These are phyloP conservation scores for Antheraea mylitta DNA, from an alignment of 1,140 invertebrate species.

Conservation along the genomic window DNA sequence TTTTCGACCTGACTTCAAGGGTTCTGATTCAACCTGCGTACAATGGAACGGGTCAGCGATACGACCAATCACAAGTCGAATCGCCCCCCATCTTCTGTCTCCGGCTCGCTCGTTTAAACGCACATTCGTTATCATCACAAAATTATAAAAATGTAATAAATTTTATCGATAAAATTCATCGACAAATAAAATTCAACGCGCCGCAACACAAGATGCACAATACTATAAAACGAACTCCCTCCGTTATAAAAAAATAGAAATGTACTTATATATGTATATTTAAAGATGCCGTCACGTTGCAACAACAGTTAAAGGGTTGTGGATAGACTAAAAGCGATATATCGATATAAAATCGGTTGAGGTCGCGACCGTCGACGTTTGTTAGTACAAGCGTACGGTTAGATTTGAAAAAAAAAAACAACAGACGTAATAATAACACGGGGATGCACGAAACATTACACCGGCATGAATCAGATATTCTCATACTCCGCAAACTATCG, in stretches of 20 bases:
- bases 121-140: neutral
- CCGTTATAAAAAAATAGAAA: slow-evolving; percentile 34
- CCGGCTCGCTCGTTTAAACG: slow-evolving; percentile 50
- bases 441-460: slow-evolving; percentile 63
- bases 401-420: slow-evolving; percentile 42
- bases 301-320: slow-evolving; percentile 68
- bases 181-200: slow-evolving; percentile 26
- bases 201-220: slow-evolving; percentile 70
- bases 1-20: slow-evolving; percentile 49
- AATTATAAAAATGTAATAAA: too few species aligned
- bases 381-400: slow-evolving; percentile 75
- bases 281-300: slow-evolving; percentile 58
- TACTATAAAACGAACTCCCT: slow-evolving; percentile 67
- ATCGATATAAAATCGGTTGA: slow-evolving; percentile 23
- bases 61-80: slow-evolving; percentile 52
- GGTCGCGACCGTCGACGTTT: slow-evolving; percentile 51
- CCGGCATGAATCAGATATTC: slow-evolving; percentile 14
- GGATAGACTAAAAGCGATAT: slow-evolving; percentile 64
- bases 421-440: slow-evolving; percentile 43
- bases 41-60: slow-evolving; percentile 66
- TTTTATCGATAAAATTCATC: neutral
- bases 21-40: slow-evolving; percentile 75
- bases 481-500: slow-evolving; percentile 20
- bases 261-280: slow-evolving; percentile 25
- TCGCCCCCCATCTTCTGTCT: slow-evolving; percentile 63